phyloP scores from a whole-genome alignment of 2,888 invertebrate species.

The Ochropacha duplaris region DNA sequence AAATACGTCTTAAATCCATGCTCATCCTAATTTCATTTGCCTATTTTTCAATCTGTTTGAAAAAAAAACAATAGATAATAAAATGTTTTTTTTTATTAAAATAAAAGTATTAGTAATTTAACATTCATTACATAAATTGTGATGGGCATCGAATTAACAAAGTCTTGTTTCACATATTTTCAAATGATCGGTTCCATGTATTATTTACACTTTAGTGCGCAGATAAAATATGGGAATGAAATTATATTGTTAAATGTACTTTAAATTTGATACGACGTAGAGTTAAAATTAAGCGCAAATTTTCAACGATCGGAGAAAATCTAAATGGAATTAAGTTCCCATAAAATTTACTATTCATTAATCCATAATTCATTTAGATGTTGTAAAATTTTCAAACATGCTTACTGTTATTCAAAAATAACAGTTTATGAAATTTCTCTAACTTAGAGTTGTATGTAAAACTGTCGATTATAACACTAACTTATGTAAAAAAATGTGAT shows the following conservation, averaged over 20 bases:
- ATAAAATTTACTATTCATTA: conserved; percentile 54
- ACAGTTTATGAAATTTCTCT: conserved; percentile 65
- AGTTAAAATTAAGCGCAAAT: conserved; percentile 44
- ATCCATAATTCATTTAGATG: conserved; percentile 43
- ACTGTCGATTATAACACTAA: conserved; percentile 65
- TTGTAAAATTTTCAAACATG: conserved; percentile 54
- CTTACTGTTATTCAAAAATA: conserved; percentile 57
- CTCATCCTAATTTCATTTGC: conserved; percentile 67
- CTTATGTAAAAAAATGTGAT: conserved; percentile 73
- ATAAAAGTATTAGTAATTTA: background rate
- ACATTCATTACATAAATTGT: conserved; percentile 36
- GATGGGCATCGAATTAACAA: conserved; percentile 71
- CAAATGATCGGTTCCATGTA: conserved; percentile 68
- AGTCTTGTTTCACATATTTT: conserved; percentile 79
- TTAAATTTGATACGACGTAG: conserved; percentile 36
- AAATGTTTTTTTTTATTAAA: background rate
- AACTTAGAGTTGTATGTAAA: conserved; percentile 65
- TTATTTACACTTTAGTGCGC: conserved; percentile 24
- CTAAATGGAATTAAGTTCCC: conserved; percentile 82
- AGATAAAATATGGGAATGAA: conserved; percentile 32
- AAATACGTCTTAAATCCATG: conserved; percentile 53
- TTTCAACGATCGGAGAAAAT: conserved; percentile 48
- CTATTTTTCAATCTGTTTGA: conserved; percentile 8
- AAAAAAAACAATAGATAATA: conserved; percentile 5
- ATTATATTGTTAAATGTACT: conserved; percentile 37